Evolutionary conservation across 1,140 invertebrate genomes (phyloP).

Genomic region (Carcinoscorpius rotundicauda): DNA sequence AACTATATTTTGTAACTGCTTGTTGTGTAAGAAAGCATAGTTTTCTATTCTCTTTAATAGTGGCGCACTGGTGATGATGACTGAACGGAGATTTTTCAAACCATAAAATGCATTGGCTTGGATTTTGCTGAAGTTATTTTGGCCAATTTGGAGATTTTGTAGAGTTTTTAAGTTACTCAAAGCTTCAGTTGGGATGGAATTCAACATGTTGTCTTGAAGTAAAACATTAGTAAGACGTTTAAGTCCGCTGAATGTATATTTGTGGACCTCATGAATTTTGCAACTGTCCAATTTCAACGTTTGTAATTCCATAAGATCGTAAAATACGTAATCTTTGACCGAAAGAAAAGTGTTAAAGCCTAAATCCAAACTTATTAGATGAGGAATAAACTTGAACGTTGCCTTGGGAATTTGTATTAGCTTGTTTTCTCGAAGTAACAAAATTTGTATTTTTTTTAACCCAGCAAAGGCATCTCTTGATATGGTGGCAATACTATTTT

Average conservation of each 20-base stretch:
- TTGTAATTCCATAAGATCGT: slow-evolving; percentile 54
- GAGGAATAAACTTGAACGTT: slow-evolving; percentile 53
- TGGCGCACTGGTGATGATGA: slow-evolving; percentile 28
- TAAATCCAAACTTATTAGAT: slow-evolving; percentile 47
- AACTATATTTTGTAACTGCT: slow-evolving; percentile 51
- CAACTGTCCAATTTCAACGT: slow-evolving; percentile 66
- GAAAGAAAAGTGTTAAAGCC: slow-evolving; percentile 64
- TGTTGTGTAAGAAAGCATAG: slow-evolving; percentile 29
- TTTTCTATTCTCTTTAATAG: slow-evolving; percentile 28
- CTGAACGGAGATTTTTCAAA: slow-evolving; percentile 16
- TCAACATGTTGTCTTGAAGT: slow-evolving; percentile 61
- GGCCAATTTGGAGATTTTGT: slow-evolving; percentile 23
- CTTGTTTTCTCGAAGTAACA: slow-evolving; percentile 76
- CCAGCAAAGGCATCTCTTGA: slow-evolving; percentile 65
- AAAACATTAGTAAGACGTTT: slow-evolving; percentile 55
- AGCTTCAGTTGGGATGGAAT: slow-evolving; percentile 57
- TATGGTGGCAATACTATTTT: slow-evolving; percentile 69
- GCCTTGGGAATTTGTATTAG: slow-evolving; percentile 47
- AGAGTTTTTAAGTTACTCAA: slow-evolving; percentile 43
- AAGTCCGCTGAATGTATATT: slow-evolving; percentile 58
- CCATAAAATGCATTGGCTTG: slow-evolving; percentile 20
- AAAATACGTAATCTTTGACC: slow-evolving; percentile 36
- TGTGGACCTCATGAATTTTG: slow-evolving; percentile 57
- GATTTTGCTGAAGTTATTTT: slow-evolving; percentile 22
- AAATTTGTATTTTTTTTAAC: slow-evolving; percentile 53